Evolutionary conservation across 2,888 invertebrate species (phyloP).

Genomic region (Sinhomidia bicolor): DNA sequence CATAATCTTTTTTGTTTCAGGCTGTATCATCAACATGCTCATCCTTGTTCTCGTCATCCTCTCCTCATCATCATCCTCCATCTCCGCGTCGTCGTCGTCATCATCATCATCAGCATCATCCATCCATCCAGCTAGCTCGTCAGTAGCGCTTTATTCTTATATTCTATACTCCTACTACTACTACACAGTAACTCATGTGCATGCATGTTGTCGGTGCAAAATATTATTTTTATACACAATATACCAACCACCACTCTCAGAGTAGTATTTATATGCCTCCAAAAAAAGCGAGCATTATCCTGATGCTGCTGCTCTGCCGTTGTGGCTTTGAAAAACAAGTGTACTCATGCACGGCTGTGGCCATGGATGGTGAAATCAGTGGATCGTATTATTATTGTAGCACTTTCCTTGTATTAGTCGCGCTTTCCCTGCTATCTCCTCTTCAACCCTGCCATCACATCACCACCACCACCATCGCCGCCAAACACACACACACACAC

Average conservation of each 20-base stretch:
- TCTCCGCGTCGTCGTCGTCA: not conserved
- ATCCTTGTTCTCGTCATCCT: not conserved
- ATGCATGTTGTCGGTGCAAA: not conserved
- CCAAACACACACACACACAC: not conserved
- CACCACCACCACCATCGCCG: conserved; percentile 14
- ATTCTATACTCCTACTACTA: not conserved
- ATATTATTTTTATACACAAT: not conserved
- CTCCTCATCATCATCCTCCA: not conserved
- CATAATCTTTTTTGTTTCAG: conserved; percentile 7
- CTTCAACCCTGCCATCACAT: conserved; percentile 9
- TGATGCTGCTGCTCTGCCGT: too few relatives aligned
- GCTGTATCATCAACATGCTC: not conserved
- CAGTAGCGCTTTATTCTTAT: not conserved
- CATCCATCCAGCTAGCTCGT: conserved; percentile 12
- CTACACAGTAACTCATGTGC: not conserved
- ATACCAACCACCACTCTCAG: not conserved
- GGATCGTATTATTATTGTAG: conserved; percentile 52
- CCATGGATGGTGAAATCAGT: conserved; percentile 53
- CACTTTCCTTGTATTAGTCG: conserved; percentile 34
- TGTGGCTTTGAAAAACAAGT: conserved; percentile 47
- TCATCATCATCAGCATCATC: conserved; percentile 7
- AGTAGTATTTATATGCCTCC: not conserved
- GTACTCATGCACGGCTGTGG: conserved; percentile 48
- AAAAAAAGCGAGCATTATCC: not conserved
- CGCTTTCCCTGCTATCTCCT: conserved; percentile 20